A percentile compares a stretch with the other conserved stretches of the same genome.
Conservation (phyloP, 2,888 invertebrate genomes). For the Erynnis tages region DNA sequence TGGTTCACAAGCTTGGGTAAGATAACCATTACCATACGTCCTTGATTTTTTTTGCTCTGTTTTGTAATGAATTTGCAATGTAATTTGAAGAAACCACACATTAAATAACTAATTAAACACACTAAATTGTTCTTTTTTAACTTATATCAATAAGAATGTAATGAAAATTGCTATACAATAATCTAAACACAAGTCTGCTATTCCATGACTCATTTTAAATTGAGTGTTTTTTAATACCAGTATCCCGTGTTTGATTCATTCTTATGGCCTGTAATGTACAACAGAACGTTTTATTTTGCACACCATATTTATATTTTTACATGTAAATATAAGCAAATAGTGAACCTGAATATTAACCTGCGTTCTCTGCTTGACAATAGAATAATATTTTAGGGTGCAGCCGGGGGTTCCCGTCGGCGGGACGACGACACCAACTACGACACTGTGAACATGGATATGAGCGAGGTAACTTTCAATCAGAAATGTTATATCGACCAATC, state of each 20-base stretch:
- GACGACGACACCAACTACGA: slow-evolving; percentile 87
- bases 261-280: too few relatives aligned
- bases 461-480: slow-evolving; percentile 82
- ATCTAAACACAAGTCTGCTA: too few relatives aligned
- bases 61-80: too few relatives aligned
- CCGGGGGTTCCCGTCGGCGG: slow-evolving; percentile 52
- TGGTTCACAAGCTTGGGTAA: slow-evolving; percentile 60
- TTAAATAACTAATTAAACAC: too few relatives aligned
- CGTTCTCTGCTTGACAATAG: slow-evolving; percentile 84
- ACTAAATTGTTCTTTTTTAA: too few relatives aligned
- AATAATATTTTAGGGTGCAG: slow-evolving; percentile 77
- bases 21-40: slow-evolving; percentile 35
- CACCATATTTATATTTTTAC: background rate
- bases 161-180: too few relatives aligned
- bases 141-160: too few relatives aligned
- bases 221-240: too few relatives aligned
- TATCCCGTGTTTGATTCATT: too few relatives aligned
- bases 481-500: background rate
- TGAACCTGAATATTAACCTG: slow-evolving; percentile 57
- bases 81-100: too few relatives aligned
- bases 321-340: background rate
- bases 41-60: slow-evolving; percentile 5
- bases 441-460: slow-evolving; percentile 89
- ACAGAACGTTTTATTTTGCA: too few relatives aligned
- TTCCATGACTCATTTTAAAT: too few relatives aligned